A percentile compares a stretch with the other conserved stretches of the same genome.
Evolutionary conservation across 1,140 invertebrate species (phyloP).

Genomic region (Rhopalosiphum maidis): DNA sequence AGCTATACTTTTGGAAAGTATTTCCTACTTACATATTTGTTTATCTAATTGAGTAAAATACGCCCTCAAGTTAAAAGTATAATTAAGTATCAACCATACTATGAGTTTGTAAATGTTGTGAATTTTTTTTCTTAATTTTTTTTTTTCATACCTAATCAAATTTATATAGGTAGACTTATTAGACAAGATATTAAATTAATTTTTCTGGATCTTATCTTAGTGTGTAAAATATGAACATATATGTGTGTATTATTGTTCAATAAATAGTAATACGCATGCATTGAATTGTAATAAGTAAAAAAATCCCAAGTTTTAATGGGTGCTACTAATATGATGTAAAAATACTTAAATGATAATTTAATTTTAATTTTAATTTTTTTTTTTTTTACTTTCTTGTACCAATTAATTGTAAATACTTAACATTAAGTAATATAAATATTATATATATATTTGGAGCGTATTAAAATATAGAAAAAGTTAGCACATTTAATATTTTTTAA

Average conservation of each 20-base stretch:
- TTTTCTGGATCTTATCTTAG: slow-evolving; percentile 7
- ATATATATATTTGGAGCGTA: slow-evolving; percentile 29
- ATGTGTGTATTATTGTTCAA: slow-evolving; percentile 30
- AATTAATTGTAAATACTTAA: slow-evolving; percentile 38
- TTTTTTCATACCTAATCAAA: slow-evolving; percentile 34
- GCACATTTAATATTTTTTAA: slow-evolving; percentile 35
- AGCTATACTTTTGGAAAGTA: neutral
- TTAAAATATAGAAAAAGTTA: slow-evolving; percentile 50
- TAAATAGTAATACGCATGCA: slow-evolving; percentile 25
- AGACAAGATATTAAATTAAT: slow-evolving; percentile 14
- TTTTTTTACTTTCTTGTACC: slow-evolving; percentile 46
- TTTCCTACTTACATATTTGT: slow-evolving; percentile 20
- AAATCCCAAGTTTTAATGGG: slow-evolving; percentile 51
- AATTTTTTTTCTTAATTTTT: slow-evolving; percentile 20
- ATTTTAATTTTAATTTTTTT: slow-evolving; percentile 16
- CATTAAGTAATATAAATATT: slow-evolving; percentile 44
- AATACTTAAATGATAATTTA: slow-evolving; percentile 16
- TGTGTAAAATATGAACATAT: neutral
- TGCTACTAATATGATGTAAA: slow-evolving; percentile 47
- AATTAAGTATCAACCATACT: slow-evolving; percentile 6
- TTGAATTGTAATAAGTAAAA: slow-evolving; percentile 10
- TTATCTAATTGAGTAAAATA: neutral
- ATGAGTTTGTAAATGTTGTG: slow-evolving; percentile 37
- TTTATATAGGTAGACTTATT: slow-evolving; percentile 38
- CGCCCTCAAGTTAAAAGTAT: neutral